Evolutionary conservation across 2,797 vertebrate species (phyloP).

Genomic region (Sardinella longiceps): DNA sequence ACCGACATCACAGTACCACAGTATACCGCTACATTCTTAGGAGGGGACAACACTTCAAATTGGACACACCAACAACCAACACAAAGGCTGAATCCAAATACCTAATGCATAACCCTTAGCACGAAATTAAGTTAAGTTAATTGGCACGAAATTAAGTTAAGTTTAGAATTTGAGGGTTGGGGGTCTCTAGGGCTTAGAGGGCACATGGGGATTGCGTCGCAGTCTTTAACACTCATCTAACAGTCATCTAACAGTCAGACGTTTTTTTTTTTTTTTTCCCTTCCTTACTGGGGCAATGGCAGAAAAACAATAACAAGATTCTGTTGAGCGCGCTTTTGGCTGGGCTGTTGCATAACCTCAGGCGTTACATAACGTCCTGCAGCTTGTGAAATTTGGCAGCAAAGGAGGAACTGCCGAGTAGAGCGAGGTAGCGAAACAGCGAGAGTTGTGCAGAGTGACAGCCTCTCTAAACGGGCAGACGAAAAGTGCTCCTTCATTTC

Average conservation of each 20-base stretch:
- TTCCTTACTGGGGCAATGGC: neutral
- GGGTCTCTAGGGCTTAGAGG: too few species aligned
- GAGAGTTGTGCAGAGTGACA: too few species aligned
- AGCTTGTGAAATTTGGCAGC: conserved; percentile 2
- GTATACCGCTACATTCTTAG: neutral
- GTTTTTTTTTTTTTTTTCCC: neutral
- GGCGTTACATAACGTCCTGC: neutral
- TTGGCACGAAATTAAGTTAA: too few species aligned
- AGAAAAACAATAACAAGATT: conserved; percentile 3
- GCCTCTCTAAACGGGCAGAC: too few species aligned
- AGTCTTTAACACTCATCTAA: neutral
- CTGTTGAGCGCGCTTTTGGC: neutral
- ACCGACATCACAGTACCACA: conserved; percentile 8
- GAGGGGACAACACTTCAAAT: neutral
- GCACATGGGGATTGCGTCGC: too few species aligned
- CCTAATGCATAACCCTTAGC: too few species aligned
- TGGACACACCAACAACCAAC: neutral
- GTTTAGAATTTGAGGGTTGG: too few species aligned
- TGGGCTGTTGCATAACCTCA: neutral
- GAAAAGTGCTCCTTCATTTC: too few species aligned
- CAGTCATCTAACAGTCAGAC: neutral
- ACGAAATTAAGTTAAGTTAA: too few species aligned
- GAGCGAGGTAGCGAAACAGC: too few species aligned
- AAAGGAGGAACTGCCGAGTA: neutral
- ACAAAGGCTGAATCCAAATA: neutral